phyloP scores from a whole-genome alignment of 1,140 invertebrate species.

The Diabrotica virgifera region DNA sequence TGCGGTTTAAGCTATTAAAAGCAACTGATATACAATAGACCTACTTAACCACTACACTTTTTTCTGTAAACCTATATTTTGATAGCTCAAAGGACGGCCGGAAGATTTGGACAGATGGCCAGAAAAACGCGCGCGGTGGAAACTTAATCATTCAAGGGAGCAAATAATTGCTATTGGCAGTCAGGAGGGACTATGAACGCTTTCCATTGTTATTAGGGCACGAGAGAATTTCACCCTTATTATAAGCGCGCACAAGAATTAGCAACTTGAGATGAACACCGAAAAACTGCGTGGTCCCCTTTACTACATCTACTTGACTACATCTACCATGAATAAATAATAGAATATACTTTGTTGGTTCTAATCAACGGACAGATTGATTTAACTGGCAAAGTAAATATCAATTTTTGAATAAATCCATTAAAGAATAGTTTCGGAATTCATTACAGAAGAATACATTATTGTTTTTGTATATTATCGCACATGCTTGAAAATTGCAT shows the following conservation, averaged over 20 bases:
- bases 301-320: conserved; percentile 40
- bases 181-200: conserved; percentile 30
- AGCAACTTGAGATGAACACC: conserved; percentile 27
- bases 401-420: too few relatives aligned
- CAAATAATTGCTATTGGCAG: conserved; percentile 47
- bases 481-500: too few relatives aligned
- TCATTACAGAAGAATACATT: too few relatives aligned
- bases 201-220: conserved; percentile 24
- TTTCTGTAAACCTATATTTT: conserved; percentile 37
- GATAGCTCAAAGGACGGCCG: conserved; percentile 22
- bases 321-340: conserved; percentile 41
- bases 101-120: conserved; percentile 45
- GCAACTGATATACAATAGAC: too few relatives aligned
- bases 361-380: too few relatives aligned
- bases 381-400: too few relatives aligned
- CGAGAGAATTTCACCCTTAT: conserved; percentile 34
- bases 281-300: conserved; percentile 25
- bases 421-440: too few relatives aligned
- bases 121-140: conserved; percentile 43
- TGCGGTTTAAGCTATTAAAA: too few relatives aligned
- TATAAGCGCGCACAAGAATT: conserved; percentile 8
- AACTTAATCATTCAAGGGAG: conserved; percentile 49
- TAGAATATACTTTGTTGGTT: conserved; percentile 17
- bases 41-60: not conserved
- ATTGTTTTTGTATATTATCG: too few relatives aligned